Evolutionary conservation across 2,113 vertebrate species (phyloP).

Genomic region (Cariama cristata): DNA sequence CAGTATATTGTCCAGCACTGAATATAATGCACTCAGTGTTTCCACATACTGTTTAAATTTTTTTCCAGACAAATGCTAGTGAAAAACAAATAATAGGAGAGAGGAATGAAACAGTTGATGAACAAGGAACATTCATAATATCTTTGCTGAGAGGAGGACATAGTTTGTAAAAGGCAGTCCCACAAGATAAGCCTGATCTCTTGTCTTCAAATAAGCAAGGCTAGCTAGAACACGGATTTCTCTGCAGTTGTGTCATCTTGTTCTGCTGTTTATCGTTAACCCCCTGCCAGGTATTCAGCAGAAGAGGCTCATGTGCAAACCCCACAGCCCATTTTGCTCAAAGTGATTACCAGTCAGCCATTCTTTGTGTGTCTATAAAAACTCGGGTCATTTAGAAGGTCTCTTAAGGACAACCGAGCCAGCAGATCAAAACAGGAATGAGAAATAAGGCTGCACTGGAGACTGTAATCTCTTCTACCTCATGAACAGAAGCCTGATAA

Average conservation of each 20-base stretch:
- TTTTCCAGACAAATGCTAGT: background rate
- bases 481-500: background rate
- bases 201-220: background rate
- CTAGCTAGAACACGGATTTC: background rate
- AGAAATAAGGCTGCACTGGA: rapidly evolving
- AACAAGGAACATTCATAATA: background rate
- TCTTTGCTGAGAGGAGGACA: background rate
- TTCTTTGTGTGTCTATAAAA: rapidly evolving
- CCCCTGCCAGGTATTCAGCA: background rate
- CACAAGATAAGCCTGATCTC: background rate
- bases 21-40: background rate
- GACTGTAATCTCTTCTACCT: background rate
- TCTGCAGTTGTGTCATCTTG: background rate
- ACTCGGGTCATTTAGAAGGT: background rate
- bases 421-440: background rate
- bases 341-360: background rate
- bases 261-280: background rate
- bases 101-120: background rate
- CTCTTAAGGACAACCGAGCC: background rate
- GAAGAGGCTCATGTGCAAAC: rapidly evolving
- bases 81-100: background rate
- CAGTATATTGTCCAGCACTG: background rate
- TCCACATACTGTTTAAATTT: background rate
- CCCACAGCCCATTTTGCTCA: background rate
- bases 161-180: background rate